Conservation (phyloP, 2,113 vertebrate species). For the Ranitomeya imitator region DNA sequence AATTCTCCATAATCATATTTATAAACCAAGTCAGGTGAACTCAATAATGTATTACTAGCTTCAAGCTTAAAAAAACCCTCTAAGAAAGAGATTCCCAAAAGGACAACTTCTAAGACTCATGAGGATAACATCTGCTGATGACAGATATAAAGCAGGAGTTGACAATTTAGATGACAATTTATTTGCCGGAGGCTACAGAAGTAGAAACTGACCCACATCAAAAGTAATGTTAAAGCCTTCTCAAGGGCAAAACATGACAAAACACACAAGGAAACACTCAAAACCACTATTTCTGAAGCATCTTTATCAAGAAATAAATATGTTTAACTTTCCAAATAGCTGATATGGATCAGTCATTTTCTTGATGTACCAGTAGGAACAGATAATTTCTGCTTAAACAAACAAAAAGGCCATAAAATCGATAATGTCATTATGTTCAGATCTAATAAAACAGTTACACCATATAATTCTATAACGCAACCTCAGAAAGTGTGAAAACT, state of each 20-base stretch:
- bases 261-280: conserved; percentile 25
- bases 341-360: neutral
- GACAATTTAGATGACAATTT: conserved; percentile 42
- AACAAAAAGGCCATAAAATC: neutral
- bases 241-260: conserved; percentile 44
- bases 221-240: conserved; percentile 44
- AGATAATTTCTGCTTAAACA: neutral
- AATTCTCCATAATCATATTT: neutral
- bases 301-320: neutral
- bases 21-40: conserved; percentile 23
- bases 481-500: neutral
- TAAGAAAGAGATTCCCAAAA: conserved; percentile 22
- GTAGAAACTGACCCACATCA: conserved; percentile 42
- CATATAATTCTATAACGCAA: neutral
- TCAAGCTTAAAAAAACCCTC: conserved; percentile 8
- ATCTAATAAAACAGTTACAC: neutral
- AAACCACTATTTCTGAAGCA: neutral
- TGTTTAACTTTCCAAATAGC: conserved; percentile 16
- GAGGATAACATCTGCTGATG: conserved; percentile 43
- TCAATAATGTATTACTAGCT: conserved; percentile 32
- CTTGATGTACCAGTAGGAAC: neutral
- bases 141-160: conserved; percentile 34
- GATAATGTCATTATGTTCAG: neutral
- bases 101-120: conserved; percentile 28
- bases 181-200: conserved; percentile 13